Evolutionary conservation across 1,140 invertebrate species (phyloP).

Genomic region (Pemphigus obesinymphae): DNA sequence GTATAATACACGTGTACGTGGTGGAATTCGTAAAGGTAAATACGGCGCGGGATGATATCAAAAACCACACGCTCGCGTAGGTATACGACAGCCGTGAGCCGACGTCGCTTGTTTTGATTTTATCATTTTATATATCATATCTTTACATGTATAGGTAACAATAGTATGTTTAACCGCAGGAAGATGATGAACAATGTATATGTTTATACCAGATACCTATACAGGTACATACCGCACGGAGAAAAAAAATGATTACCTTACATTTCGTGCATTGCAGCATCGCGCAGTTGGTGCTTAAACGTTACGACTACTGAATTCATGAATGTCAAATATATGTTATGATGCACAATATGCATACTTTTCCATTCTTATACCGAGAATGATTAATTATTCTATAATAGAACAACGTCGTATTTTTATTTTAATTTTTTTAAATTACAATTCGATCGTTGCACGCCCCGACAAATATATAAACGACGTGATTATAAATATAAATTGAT

Average conservation of each 20-base stretch:
- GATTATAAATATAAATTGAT: too few relatives aligned
- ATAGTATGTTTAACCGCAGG: background rate
- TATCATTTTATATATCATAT: background rate
- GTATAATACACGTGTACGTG: background rate
- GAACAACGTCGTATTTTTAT: background rate
- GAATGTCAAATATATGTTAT: background rate
- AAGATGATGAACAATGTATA: background rate
- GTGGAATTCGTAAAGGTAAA: background rate
- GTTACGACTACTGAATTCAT: background rate
- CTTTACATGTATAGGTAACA: background rate
- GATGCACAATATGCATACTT: background rate
- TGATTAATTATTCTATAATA: background rate
- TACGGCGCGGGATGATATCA: background rate
- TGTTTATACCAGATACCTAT: too few relatives aligned
- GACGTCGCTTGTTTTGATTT: conserved; percentile 10
- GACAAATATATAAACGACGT: background rate
- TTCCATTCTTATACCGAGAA: background rate
- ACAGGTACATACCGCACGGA: too few relatives aligned
- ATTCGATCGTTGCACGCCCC: background rate
- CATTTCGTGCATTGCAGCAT: background rate
- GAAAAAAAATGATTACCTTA: conserved; percentile 6
- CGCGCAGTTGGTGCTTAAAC: background rate
- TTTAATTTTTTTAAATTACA: too few relatives aligned
- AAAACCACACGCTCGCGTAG: background rate
- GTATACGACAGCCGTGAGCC: background rate